Conservation (phyloP, 2,888 invertebrate species). For the Hirtodrosophila duncani region DNA sequence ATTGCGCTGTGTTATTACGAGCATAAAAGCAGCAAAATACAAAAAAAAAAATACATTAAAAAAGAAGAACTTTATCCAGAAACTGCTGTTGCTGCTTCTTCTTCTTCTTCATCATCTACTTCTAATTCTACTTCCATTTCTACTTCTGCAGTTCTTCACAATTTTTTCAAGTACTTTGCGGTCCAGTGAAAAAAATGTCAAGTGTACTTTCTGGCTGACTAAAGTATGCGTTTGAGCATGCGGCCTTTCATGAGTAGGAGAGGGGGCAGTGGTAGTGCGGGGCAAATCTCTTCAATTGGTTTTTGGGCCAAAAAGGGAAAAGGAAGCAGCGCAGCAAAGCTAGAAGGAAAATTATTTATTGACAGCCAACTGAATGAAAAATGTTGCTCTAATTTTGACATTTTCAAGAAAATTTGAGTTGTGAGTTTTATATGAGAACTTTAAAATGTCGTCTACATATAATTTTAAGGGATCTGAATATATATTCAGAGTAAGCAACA, state of each 20-base stretch:
- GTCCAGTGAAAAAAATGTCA: slow-evolving; percentile 54
- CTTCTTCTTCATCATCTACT: no score
- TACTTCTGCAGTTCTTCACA: slow-evolving; percentile 29
- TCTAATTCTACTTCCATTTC: no score
- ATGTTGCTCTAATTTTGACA: no score
- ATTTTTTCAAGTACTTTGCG: slow-evolving; percentile 32
- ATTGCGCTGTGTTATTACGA: slow-evolving; percentile 55
- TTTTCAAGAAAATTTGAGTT: no score
- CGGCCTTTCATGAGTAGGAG: neutral
- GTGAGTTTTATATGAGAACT: no score
- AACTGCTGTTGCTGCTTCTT: no score
- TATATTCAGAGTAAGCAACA: no score
- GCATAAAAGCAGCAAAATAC: slow-evolving; percentile 3
- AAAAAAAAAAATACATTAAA: neutral
- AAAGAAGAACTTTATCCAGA: no score
- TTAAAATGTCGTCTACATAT: no score
- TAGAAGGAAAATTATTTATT: no score
- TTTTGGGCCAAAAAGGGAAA: slow-evolving; percentile 1
- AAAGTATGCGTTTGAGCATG: slow-evolving; percentile 36
- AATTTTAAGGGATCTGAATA: no score
- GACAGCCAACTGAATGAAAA: no score
- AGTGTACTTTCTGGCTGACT: slow-evolving; percentile 57
- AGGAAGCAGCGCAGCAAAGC: slow-evolving; percentile 27
- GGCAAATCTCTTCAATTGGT: slow-evolving; percentile 17
- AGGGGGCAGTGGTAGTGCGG: neutral